Evolutionary conservation across 2,797 vertebrate genomes (phyloP), one percentile per base, ranked within the genome.

Genomic region (Sebastes itinus): DNA sequence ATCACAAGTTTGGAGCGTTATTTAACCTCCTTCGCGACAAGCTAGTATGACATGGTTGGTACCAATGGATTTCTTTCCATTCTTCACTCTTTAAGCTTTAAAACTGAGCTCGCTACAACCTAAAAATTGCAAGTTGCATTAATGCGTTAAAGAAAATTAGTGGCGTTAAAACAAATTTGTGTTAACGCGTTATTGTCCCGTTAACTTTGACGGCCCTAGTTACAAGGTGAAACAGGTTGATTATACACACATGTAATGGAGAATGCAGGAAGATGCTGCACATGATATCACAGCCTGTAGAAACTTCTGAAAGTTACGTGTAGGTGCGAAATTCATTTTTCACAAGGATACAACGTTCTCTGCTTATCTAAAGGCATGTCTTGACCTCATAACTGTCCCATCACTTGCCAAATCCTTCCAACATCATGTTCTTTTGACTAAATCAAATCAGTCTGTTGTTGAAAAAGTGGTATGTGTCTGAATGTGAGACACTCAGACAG

Each of bases 401-500:
- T 61, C 42, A 28, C 25, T 32, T 55, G 25, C 33, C 16, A 33
- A 55, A 75, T n/a, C 16, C 64, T 49, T 76, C 20, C 30, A 59
- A 63, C 23, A 46, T 49, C 11, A 55, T 23, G 1, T 42, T 71
- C 55, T 74, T 79, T 14, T 22, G 23, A 63, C 25, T 42, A 42
- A 68, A 81, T 83, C 32, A 63, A 65, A 81, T 74, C 28, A 69
- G 30, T 69, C 8, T 72, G 49, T 35, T 79, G 14, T 35, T 80
- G 32, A 72, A 54, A 54, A 49, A 56, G 46, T 61, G 5, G 20
- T 32, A 20, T 69, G 5, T 33, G 38, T 71, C 18, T 77, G 62
- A 79, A 70, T 76, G 32, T 30, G 62, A 81, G 62, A 60, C 54
- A 68, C 58, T 78, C 75, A 74, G 67, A 58, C 71, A 71, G 77